Evolutionary conservation across 2,888 invertebrate genomes (phyloP), one percentile per base, ranked within the genome.

Genomic region (Xylophagus ater): DNA sequence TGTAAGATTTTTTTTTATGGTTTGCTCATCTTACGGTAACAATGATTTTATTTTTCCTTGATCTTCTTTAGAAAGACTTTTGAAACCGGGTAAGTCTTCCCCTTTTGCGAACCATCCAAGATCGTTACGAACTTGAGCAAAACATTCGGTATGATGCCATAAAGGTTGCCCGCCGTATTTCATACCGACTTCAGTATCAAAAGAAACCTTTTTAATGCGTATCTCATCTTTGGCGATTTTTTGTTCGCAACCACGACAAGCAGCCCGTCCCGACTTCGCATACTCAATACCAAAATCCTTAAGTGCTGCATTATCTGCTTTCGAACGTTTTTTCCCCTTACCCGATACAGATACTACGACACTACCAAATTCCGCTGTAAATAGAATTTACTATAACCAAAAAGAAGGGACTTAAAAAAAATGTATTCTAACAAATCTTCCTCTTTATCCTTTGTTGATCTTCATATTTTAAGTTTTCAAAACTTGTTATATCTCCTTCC

Each of bases 81-180:
- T 70, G 57, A 78, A 85, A 0, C 93, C 93, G n/a, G 84, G 81
- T 17, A 96, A 62, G 51, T 67, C 66, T 42, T 78, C 76, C 0
- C 81, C 89, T 9, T 70, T 66, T 24, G 74, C 82, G 55, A 74
- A 76, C 64, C 78, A 96, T 12, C 77, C 73, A 3, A 92, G 62
- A 7, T 81, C 78, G 14, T 72, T 69, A 25, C 90, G 71, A 2
- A 62, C 52, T 54, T 85, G 78, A 0, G 75, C 78, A 67, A 96
- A 96, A 58, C 96, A 96, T 43, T 84, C 81, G 3, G 90, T 62
- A 64, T 96, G 96, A 61, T 94, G 81, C 94, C 94, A 96, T 36
- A 79, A 67, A 41, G 87, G 78, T 53, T 82, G 74, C 0, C 89
- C 90, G 0, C 90, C 90, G 61, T 76, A 88, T 58, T 78, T 78